A percentile compares a stretch with the other conserved stretches of the same genome.
These are phyloP conservation scores for Oryzias melastigma DNA, from an alignment of 2,113 vertebrate genomes.

Conservation along the genomic window DNA sequence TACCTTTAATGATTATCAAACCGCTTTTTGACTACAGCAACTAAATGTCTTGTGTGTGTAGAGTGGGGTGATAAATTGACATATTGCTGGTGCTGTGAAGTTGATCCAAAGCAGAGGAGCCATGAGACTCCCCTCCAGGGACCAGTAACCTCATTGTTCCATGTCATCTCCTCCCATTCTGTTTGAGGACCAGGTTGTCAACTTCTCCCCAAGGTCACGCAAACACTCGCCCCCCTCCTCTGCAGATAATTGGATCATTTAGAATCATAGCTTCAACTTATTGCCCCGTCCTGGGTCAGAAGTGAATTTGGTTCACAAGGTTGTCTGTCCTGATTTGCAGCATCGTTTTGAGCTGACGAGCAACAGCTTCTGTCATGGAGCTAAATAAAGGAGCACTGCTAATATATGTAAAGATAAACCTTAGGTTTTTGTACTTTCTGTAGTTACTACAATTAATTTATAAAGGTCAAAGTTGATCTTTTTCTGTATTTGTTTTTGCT, in stretches of 20 bases:
- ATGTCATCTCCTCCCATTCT: slow-evolving; percentile 68
- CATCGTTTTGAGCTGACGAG: slow-evolving; percentile 33
- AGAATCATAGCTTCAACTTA: slow-evolving; percentile 65
- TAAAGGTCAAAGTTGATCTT: too few relatives aligned
- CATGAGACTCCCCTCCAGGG: slow-evolving; percentile 56
- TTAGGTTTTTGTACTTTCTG: background rate
- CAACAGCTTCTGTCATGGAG: slow-evolving; percentile 44
- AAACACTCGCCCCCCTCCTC: slow-evolving; percentile 36
- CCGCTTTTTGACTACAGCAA: slow-evolving; percentile 33
- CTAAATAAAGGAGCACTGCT: slow-evolving; percentile 24
- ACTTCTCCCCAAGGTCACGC: slow-evolving; percentile 71
- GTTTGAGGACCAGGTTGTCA: slow-evolving; percentile 71
- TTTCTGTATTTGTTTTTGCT: too few relatives aligned
- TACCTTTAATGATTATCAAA: slow-evolving; percentile 51
- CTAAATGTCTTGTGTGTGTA: slow-evolving; percentile 51
- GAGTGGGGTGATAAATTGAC: slow-evolving; percentile 65
- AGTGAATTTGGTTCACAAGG: slow-evolving; percentile 47
- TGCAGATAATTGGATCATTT: slow-evolving; percentile 72
- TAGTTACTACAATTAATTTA: too few relatives aligned
- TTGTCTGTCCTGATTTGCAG: slow-evolving; percentile 52
- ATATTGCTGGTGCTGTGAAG: slow-evolving; percentile 61
- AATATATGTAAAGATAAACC: background rate
- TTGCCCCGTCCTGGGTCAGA: slow-evolving; percentile 53
- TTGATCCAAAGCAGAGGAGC: slow-evolving; percentile 65
- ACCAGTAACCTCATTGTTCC: slow-evolving; percentile 71